Base-by-base conservation (phyloP, 2,113 vertebrate genomes). In the Pipra filicauda region DNA sequence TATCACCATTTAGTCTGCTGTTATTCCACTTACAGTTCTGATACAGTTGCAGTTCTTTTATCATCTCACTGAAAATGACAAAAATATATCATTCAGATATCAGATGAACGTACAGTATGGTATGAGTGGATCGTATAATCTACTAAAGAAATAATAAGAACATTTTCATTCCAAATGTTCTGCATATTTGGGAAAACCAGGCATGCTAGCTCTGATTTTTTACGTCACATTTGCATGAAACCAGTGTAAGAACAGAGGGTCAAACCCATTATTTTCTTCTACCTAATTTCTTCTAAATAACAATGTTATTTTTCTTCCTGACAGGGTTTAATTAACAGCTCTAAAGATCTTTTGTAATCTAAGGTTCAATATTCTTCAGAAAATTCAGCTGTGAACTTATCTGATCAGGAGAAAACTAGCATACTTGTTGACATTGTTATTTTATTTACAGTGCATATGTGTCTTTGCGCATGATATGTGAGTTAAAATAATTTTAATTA, bases 201-300 rank as follows among this genome's bases (percentile, higher is more conserved):
- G 22, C 30, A 20, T 51, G 30, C 61, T 81, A 85, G 58, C 64
- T 72, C 16, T 71, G 28, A 84, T 72, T 85, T 87, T 90, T 95
- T 46, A 72, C 74, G 62, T 91, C 54, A 85, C 62, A 83, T 88
- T 82, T 88, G 23, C 64, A 51, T 73, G 58, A 93, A 96, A 88
- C 15, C 41, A 62, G 15, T 46, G n/a, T 89, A 73, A 96, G 64
- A 89, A 52, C 44, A 23, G 73, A 81, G 89, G 92, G 48, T 67
- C 65, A 95, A 95, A 92, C 89, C 86, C 65, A 30, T 95, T 92
- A 93, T 96, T 93, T 85, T 79, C 58, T 89, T 94, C 85, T 46
- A 43, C n/a, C 77, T 82, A 73, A 79, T 91, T 89, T 94, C 58
- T 94, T 93, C 43, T 67, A 88, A 93, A 88, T 89, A 93, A 33